A percentile compares a stretch with the other conserved stretches of the same genome.
Evolutionary conservation across 2,113 vertebrate species (phyloP).

Genomic region (Myotis brandtii): DNA sequence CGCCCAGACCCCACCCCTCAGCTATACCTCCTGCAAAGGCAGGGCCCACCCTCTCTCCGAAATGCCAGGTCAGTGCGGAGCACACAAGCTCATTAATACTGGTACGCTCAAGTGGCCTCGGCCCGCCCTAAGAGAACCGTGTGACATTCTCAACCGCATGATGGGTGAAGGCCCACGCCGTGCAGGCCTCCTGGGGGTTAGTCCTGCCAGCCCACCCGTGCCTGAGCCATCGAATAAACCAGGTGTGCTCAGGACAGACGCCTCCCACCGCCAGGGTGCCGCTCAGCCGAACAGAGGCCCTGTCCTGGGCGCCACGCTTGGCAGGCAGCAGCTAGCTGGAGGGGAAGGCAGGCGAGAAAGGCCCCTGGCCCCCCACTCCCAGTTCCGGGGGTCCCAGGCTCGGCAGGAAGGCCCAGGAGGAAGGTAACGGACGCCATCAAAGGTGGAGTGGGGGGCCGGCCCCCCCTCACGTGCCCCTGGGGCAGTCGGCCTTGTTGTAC

Average conservation of each 20-base stretch:
- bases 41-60: not conserved
- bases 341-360: conserved; percentile 36
- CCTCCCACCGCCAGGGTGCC: not conserved
- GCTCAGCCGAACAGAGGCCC: not conserved
- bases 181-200: not conserved
- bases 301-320: not conserved
- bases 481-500: conserved; percentile 91
- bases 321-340: not conserved
- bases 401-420: not conserved
- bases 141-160: not conserved
- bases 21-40: not conserved
- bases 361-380: conserved; percentile 67
- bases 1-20: not conserved
- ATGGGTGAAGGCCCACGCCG: accelerated
- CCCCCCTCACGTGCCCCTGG: conserved; percentile 85
- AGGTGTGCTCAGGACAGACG: not conserved
- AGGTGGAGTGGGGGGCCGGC: conserved; percentile 62
- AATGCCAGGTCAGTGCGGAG: not conserved
- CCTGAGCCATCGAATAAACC: not conserved
- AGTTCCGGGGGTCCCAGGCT: not conserved
- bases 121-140: not conserved
- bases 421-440: not conserved
- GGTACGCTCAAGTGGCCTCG: not conserved
- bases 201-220: not conserved
- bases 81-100: not conserved